Conservation (phyloP, 2,888 invertebrate genomes). For the Drosophila borborema region DNA sequence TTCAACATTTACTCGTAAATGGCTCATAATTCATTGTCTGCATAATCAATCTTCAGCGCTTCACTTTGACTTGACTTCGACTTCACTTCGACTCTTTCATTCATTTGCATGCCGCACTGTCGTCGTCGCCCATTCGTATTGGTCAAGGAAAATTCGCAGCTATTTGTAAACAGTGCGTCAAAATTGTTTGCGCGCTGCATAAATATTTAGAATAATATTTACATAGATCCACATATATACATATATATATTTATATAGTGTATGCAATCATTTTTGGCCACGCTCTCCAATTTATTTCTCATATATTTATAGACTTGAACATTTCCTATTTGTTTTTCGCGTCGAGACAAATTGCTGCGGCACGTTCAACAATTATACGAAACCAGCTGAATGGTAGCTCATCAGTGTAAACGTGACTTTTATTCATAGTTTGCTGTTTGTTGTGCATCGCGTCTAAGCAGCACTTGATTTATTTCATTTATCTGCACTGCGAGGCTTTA, state of each 20-base stretch:
- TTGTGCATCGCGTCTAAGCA: neutral
- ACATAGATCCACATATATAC: slow-evolving; percentile 35
- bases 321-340: neutral
- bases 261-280: slow-evolving; percentile 36
- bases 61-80: slow-evolving; percentile 48
- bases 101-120: slow-evolving; percentile 64
- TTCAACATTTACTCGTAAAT: slow-evolving; percentile 24
- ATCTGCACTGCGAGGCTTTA: neutral
- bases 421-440: neutral
- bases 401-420: slow-evolving; percentile 20
- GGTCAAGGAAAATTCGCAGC: slow-evolving; percentile 60
- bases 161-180: slow-evolving; percentile 69
- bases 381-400: slow-evolving; percentile 13
- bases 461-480: neutral
- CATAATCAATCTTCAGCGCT: slow-evolving; percentile 60
- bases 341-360: slow-evolving; percentile 26
- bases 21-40: slow-evolving; percentile 61
- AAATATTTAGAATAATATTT: slow-evolving; percentile 61
- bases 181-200: slow-evolving; percentile 58
- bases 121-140: slow-evolving; percentile 63
- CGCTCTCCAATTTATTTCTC: slow-evolving; percentile 11
- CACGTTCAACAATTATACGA: slow-evolving; percentile 37
- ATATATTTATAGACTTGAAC: slow-evolving; percentile 19
- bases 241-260: slow-evolving; percentile 33
- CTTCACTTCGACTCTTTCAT: slow-evolving; percentile 41